A percentile compares a stretch with the other conserved stretches of the same genome.
These are phyloP conservation scores for Penaeus indicus DNA, from an alignment of 1,140 invertebrate genomes.

Conservation along the genomic window DNA sequence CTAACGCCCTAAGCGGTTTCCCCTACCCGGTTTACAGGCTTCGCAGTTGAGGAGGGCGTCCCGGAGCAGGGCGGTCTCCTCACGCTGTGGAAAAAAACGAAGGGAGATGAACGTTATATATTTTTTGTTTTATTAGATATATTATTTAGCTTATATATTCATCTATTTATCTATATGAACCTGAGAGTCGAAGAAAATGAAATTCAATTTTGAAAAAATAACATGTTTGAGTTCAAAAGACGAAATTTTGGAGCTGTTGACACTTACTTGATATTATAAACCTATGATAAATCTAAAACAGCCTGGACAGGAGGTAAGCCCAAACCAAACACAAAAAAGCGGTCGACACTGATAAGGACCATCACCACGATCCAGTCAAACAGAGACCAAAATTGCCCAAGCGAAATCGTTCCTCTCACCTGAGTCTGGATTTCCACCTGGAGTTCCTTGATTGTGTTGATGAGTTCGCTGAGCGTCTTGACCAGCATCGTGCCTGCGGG, in stretches of 20 bases:
- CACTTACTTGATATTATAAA: no score
- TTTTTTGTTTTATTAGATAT: constrained; percentile 24
- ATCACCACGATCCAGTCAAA: background rate
- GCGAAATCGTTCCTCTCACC: constrained; percentile 68
- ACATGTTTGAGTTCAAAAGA: no score
- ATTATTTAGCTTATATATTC: background rate
- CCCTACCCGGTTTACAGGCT: constrained; percentile 74
- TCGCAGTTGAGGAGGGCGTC: constrained; percentile 84
- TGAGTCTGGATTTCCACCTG: constrained; percentile 78
- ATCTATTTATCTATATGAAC: background rate
- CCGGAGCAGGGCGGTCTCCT: constrained; percentile 80
- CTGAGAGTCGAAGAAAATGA: no score
- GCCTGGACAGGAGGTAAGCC: no score
- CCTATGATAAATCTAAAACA: no score
- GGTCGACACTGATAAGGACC: no score
- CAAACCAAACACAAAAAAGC: no score
- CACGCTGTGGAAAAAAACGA: constrained; percentile 73
- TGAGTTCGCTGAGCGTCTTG: constrained; percentile 81
- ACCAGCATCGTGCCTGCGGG: constrained; percentile 72
- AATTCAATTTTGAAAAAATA: no score
- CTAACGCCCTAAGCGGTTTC: constrained; percentile 32
- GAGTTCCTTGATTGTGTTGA: constrained; percentile 80
- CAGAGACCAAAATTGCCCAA: background rate
- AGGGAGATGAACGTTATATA: constrained; percentile 26
- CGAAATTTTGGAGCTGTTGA: no score